A percentile compares a stretch with the other conserved stretches of the same genome.
phyloP scores from a whole-genome alignment of 2,888 invertebrate species.

The Tetranychus truncatus region DNA sequence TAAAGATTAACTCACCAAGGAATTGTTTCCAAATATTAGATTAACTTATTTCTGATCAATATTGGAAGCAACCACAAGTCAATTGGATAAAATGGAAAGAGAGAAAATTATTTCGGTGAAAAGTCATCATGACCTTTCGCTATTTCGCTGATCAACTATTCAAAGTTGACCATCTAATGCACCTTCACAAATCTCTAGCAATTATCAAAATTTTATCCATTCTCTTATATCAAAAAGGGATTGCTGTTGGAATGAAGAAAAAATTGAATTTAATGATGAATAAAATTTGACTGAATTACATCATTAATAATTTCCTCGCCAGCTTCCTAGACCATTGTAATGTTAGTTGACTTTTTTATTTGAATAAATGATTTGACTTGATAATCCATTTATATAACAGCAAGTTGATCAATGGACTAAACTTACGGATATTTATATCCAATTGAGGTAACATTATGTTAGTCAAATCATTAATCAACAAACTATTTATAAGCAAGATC shows the following conservation, averaged over 20 bases:
- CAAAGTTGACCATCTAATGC: no score
- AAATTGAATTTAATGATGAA: no score
- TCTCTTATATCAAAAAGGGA: no score
- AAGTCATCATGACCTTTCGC: no score
- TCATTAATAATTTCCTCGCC: no score
- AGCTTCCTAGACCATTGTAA: no score
- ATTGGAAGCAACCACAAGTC: neutral
- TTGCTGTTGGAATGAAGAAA: no score
- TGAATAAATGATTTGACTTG: neutral
- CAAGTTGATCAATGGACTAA: neutral
- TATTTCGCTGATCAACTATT: no score
- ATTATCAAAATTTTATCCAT: no score
- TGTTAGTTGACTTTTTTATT: no score
- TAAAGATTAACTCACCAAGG: neutral
- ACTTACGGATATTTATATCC: neutral
- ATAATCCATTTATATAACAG: neutral
- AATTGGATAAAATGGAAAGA: neutral
- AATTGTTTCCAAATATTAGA: neutral
- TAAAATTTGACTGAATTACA: no score
- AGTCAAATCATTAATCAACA: neutral
- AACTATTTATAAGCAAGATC: neutral
- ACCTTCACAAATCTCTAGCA: no score
- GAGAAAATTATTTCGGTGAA: neutral
- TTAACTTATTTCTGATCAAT: neutral
- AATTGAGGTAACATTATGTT: neutral